phyloP scores from a whole-genome alignment of 2,113 vertebrate genomes.

The Orcinus orca region DNA sequence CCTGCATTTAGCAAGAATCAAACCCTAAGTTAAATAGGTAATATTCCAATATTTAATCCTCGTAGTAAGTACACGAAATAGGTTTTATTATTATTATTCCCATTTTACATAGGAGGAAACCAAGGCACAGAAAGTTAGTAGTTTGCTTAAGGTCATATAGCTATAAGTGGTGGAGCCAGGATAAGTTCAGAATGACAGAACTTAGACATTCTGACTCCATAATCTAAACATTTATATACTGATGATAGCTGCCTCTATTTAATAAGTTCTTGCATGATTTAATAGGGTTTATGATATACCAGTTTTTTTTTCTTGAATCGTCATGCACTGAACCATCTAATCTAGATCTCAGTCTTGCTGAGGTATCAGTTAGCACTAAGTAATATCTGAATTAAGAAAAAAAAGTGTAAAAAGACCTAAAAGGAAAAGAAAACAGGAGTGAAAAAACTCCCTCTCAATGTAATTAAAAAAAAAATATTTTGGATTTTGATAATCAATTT shows the following conservation, averaged over 20 bases:
- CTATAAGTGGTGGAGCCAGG: not conserved
- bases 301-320: not conserved
- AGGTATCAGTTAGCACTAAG: not conserved
- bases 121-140: not conserved
- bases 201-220: not conserved
- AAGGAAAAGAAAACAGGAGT: not conserved
- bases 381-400: not conserved
- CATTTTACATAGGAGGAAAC: not conserved
- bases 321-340: not conserved
- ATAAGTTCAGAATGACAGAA: not conserved
- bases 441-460: not conserved
- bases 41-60: not conserved
- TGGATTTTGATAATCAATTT: conserved; percentile 1
- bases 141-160: not conserved
- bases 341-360: not conserved
- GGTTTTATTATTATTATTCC: not conserved
- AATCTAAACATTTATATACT: not conserved
- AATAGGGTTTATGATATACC: not conserved
- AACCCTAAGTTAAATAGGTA: not conserved
- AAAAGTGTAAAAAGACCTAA: not conserved
- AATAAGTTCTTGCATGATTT: not conserved
- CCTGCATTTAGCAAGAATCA: not conserved
- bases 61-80: not conserved
- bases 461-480: not conserved
- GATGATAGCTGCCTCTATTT: not conserved